A percentile compares a stretch with the other conserved stretches of the same genome.
phyloP scores from a whole-genome alignment of 1,140 invertebrate species.

The Homarus americanus region DNA sequence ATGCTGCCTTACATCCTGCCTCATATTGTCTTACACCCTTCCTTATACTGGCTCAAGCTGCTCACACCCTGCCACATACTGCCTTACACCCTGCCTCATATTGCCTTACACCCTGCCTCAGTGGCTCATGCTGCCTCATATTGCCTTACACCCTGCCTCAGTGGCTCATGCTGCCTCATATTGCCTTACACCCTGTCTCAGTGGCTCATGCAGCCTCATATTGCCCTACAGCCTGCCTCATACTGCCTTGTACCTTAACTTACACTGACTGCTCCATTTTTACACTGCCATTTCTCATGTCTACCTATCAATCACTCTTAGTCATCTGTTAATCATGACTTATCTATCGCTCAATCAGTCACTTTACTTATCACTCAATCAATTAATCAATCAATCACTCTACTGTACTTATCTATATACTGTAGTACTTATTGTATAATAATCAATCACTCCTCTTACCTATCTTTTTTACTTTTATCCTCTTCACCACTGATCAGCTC shows the following conservation, averaged over 20 bases:
- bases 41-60: background rate
- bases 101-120: background rate
- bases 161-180: background rate
- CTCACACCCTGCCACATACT: background rate
- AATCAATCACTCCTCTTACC: too few species aligned
- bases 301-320: too few species aligned
- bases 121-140: background rate
- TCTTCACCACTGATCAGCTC: too few species aligned
- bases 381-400: too few species aligned
- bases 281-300: background rate
- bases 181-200: background rate
- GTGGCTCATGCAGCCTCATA: background rate
- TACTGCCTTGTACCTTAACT: background rate
- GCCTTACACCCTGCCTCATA: background rate
- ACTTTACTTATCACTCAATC: too few species aligned
- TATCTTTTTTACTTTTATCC: too few species aligned
- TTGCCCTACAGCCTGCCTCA: background rate
- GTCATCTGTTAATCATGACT: too few species aligned
- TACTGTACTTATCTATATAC: too few species aligned
- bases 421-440: too few species aligned
- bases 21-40: background rate
- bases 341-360: too few species aligned
- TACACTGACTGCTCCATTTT: background rate
- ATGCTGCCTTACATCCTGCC: background rate
- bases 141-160: background rate